Evolutionary conservation across 2,888 invertebrate species (phyloP).

Genomic region (Drosophila cracens): DNA sequence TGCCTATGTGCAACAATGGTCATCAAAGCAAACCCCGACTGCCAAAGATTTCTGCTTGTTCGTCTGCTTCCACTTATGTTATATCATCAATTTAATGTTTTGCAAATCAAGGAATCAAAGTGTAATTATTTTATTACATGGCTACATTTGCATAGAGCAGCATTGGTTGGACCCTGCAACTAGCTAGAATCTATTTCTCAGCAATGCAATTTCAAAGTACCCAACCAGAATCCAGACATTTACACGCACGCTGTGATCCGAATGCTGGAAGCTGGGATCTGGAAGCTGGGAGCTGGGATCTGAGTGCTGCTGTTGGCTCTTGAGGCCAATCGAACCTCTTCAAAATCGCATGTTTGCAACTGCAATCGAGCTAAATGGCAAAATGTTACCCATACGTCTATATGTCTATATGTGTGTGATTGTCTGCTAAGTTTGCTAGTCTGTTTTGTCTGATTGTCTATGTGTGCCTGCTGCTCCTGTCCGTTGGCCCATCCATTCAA

Average conservation of each 20-base stretch:
- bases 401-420: constrained; percentile 46
- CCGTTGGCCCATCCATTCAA: constrained; percentile 42
- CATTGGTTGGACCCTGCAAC: constrained; percentile 14
- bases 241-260: constrained; percentile 59
- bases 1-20: not conserved
- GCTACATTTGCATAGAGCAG: constrained; percentile 68
- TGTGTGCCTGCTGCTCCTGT: constrained; percentile 33
- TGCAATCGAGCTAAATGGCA: constrained; percentile 79
- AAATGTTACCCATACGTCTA: constrained; percentile 78
- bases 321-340: constrained; percentile 79
- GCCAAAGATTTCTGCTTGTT: not conserved
- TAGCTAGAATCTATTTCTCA: constrained; percentile 57
- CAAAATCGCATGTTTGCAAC: constrained; percentile 81
- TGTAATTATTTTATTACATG: constrained; percentile 67
- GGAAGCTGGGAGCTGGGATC: constrained; percentile 24
- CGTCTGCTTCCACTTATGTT: not conserved
- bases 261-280: constrained; percentile 8
- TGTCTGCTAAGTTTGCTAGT: constrained; percentile 14
- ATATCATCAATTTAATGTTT: constrained; percentile 24
- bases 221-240: constrained; percentile 35
- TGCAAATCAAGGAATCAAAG: constrained; percentile 38
- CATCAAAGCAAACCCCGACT: not conserved
- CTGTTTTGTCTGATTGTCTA: constrained; percentile 15
- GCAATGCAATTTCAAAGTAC: constrained; percentile 39
- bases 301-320: constrained; percentile 33